Evolutionary conservation across 1,140 invertebrate genomes (phyloP).

Genomic region (Halesus radiatus): DNA sequence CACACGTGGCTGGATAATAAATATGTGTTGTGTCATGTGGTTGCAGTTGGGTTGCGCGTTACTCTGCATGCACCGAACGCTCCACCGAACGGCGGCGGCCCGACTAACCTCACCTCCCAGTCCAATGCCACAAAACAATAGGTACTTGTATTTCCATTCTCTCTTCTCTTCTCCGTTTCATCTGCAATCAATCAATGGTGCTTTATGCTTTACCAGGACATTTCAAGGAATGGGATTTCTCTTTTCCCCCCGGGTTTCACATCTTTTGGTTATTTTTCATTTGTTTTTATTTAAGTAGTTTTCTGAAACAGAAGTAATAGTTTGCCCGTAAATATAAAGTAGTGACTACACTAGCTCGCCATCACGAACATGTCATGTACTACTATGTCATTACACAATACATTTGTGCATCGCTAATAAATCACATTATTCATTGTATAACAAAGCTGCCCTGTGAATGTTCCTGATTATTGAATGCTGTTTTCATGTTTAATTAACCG

Average conservation of each 20-base stretch:
- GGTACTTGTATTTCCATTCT: slow-evolving; percentile 47
- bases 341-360: background rate
- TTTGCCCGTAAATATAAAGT: background rate
- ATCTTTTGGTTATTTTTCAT: background rate
- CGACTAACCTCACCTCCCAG: slow-evolving; percentile 57
- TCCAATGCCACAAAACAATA: slow-evolving; percentile 59
- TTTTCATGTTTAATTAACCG: slow-evolving; percentile 16
- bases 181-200: no score
- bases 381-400: slow-evolving; percentile 12
- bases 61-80: slow-evolving; percentile 67
- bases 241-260: background rate
- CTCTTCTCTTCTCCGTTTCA: background rate
- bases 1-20: slow-evolving; percentile 55
- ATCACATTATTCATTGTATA: slow-evolving; percentile 26
- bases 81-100: slow-evolving; percentile 55
- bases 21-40: slow-evolving; percentile 62
- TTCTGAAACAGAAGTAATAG: background rate
- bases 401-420: slow-evolving; percentile 2
- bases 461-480: slow-evolving; percentile 30
- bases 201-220: no score
- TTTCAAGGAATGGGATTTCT: no score
- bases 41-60: slow-evolving; percentile 71
- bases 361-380: background rate
- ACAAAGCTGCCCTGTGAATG: slow-evolving; percentile 45
- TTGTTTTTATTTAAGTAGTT: background rate